A percentile compares a stretch with the other conserved stretches of the same genome.
phyloP scores from a whole-genome alignment of 1,140 invertebrate genomes.

The Zaprionus tsacasi region DNA sequence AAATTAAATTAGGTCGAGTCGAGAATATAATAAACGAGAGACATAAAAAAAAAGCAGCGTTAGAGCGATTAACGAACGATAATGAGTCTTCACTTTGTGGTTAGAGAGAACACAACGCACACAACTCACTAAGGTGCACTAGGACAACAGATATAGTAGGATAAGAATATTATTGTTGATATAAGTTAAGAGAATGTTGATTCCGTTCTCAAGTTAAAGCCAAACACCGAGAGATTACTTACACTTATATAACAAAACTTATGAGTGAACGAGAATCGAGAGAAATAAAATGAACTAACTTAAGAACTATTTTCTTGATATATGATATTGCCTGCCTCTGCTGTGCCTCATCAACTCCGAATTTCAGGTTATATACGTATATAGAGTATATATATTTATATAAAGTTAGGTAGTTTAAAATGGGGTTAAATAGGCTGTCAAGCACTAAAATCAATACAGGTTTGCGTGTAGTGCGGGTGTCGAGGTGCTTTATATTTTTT shows the following conservation, averaged over 20 bases:
- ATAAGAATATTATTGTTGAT: conserved; percentile 9
- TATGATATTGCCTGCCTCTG: conserved; percentile 13
- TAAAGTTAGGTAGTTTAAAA: conserved; percentile 22
- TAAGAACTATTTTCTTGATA: conserved; percentile 25
- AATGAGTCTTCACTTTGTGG: conserved; percentile 26
- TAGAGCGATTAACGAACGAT: conserved; percentile 32
- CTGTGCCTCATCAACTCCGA: conserved; percentile 74
- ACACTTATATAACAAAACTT: conserved; percentile 35
- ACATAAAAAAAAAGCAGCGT: conserved; percentile 42
- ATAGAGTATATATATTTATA: conserved; percentile 12
- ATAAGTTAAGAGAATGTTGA: conserved; percentile 10
- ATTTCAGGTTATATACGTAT: conserved; percentile 67
- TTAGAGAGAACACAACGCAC: conserved; percentile 11
- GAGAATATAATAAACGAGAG: conserved; percentile 20
- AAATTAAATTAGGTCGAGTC: conserved; percentile 23
- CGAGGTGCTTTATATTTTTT: conserved; percentile 4
- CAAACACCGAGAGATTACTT: conserved; percentile 72
- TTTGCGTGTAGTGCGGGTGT: conserved; percentile 23
- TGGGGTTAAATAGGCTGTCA: conserved; percentile 32
- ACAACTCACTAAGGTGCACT: conserved; percentile 32
- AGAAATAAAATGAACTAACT: conserved; percentile 47
- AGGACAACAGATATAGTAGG: conserved; percentile 38
- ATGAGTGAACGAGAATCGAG: conserved; percentile 35
- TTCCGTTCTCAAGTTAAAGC: conserved; percentile 39
- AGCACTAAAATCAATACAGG: conserved; percentile 26